phyloP scores from a whole-genome alignment of 2,113 vertebrate species.

The Azemiops feae region DNA sequence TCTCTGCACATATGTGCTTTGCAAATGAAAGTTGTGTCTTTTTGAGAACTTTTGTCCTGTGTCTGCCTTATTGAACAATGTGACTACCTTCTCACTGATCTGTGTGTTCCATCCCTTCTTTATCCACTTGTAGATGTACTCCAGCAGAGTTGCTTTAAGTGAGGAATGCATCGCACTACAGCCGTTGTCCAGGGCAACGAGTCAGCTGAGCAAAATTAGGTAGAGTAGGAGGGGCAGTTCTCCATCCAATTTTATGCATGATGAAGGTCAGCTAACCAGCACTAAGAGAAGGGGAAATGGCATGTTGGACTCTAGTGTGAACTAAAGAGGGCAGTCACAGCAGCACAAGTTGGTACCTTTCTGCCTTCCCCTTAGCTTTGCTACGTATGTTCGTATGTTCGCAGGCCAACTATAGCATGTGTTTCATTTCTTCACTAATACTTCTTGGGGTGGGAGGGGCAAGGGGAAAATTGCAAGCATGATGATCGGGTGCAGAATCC shows the following conservation, averaged over 20 bases:
- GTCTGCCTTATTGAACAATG: constrained; percentile 67
- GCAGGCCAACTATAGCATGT: constrained; percentile 62
- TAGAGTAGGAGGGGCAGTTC: constrained; percentile 86
- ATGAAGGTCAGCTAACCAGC: constrained; percentile 72
- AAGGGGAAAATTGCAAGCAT: constrained; percentile 52
- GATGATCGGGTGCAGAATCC: constrained; percentile 55
- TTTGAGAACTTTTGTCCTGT: constrained; percentile 64
- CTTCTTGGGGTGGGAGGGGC: neutral
- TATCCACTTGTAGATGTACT: constrained; percentile 92
- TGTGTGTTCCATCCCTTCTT: constrained; percentile 79
- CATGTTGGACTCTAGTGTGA: constrained; percentile 63
- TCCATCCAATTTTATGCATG: constrained; percentile 80
- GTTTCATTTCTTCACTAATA: constrained; percentile 12
- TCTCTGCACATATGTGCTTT: constrained; percentile 40
- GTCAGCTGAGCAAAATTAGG: constrained; percentile 99
- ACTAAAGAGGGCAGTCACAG: constrained; percentile 42
- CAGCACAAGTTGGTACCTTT: constrained; percentile 48
- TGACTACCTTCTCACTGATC: constrained; percentile 73
- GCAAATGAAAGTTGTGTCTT: constrained; percentile 59
- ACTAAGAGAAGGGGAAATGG: constrained; percentile 67
- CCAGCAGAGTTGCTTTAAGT: constrained; percentile 95
- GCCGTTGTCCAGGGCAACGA: constrained; percentile 98
- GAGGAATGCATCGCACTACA: constrained; percentile 99
- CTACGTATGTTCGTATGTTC: constrained; percentile 59
- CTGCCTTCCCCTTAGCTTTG: constrained; percentile 55